Conservation (phyloP, 2,888 invertebrate genomes). For the Myathropa florea region DNA sequence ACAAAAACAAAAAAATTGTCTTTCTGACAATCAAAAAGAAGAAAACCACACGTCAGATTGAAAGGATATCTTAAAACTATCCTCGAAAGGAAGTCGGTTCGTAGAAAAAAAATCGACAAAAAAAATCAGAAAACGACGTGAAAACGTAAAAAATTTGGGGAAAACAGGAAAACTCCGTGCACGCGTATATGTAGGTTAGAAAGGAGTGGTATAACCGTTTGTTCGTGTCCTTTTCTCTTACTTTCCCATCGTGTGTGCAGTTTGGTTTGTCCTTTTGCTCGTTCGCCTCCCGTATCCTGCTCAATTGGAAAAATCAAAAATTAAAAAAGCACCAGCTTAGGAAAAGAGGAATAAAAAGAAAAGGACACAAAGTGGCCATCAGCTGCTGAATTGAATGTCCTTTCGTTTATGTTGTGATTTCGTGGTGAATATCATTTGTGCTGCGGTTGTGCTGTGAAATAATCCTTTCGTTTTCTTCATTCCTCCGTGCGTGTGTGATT, state of each 20-base stretch:
- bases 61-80: background rate
- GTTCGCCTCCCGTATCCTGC: slow-evolving; percentile 1
- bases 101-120: background rate
- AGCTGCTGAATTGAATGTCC: slow-evolving; percentile 9
- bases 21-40: background rate
- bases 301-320: slow-evolving; percentile 38
- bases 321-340: slow-evolving; percentile 11
- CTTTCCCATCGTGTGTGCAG: slow-evolving; percentile 42
- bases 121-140: slow-evolving; percentile 16
- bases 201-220: slow-evolving; percentile 64
- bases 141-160: slow-evolving; percentile 30
- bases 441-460: slow-evolving; percentile 1
- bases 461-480: background rate
- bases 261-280: slow-evolving; percentile 18
- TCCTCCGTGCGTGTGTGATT: background rate
- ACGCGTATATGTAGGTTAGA: slow-evolving; percentile 64
- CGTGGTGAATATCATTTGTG: slow-evolving; percentile 42
- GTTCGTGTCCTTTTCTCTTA: slow-evolving; percentile 52
- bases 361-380: slow-evolving; percentile 14
- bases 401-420: slow-evolving; percentile 3
- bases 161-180: slow-evolving; percentile 31
- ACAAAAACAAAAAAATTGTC: background rate
- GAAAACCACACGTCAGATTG: background rate
- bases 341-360: slow-evolving; percentile 10
- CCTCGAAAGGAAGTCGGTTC: background rate